Evolutionary conservation across 2,888 invertebrate genomes (phyloP), one percentile per base, ranked within the genome.

Genomic region (Rugalucina vietnamica): DNA sequence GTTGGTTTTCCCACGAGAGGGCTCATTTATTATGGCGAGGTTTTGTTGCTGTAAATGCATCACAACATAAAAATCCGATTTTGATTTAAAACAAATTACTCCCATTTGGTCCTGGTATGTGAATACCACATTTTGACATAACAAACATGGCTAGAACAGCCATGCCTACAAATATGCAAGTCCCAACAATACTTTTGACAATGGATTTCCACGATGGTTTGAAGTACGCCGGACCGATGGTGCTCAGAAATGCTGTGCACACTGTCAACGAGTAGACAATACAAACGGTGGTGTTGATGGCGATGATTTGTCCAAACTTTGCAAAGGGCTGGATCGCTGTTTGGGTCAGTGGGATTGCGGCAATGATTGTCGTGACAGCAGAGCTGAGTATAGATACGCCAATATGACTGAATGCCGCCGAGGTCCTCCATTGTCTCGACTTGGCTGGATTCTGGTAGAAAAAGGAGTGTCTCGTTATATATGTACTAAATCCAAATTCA

Each of bases 251-350:
- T 10, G 93, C 93, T 8, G 92, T 88, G 79, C 93, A 92, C 21
- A 92, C 91, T 18, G 93, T 92, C 36, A 94, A 87, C 1, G 93
- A 92, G 84, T 93, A 93, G 27, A 93, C 39, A 75, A 94, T 93
- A 60, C 93, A 91, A 21, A 94, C 92, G 10, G 91, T 87, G 1
- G 93, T 93, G 88, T 93, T 94, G 81, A 94, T 93, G 50, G 93
- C 92, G n/a, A 94, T 89, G 79, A 94, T 94, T 80, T 91, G 86
- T 24, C 94, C 94, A 88, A 94, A 94, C 79, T 93, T 92, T 74
- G 93, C 88, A 79, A 94, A 94, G 3, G 94, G 94, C 76, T 91
- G 92, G 72, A 94, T 93, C 69, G 88, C 90, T 12, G 93, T 93
- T 87, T 93, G 93, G 0, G 93, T 93, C 10, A 94, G 90, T 0